Conservation (phyloP, 2,113 vertebrate genomes). For the Ammodytes marinus region DNA sequence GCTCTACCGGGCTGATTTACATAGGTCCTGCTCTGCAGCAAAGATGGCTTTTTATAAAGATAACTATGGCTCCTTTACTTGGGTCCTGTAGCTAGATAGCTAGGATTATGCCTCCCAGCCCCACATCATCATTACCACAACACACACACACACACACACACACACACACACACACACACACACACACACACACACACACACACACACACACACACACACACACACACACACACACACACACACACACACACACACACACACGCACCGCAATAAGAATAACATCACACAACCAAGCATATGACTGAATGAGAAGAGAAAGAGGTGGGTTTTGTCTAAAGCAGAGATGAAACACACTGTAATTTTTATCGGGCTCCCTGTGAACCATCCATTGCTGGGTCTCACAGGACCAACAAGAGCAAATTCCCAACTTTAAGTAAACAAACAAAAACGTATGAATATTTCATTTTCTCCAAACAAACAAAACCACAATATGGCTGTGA, state of each 20-base stretch:
- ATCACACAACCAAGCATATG: constrained; percentile 59
- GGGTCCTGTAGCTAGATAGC: constrained; percentile 39
- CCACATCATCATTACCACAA: constrained; percentile 12
- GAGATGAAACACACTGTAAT: constrained; percentile 54
- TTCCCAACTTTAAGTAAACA: constrained; percentile 71
- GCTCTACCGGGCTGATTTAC: constrained; percentile 69
- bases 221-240: constrained; percentile 33
- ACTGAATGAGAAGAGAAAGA: constrained; percentile 52
- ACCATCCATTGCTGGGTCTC: constrained; percentile 58
- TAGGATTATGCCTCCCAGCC: constrained; percentile 32
- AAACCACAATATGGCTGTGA: constrained; percentile 64
- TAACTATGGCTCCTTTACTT: constrained; percentile 55
- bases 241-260: constrained; percentile 15
- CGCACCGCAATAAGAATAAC: constrained; percentile 22
- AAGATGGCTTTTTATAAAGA: constrained; percentile 68
- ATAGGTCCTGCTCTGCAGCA: constrained; percentile 68
- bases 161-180: constrained; percentile 14
- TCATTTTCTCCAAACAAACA: constrained; percentile 65
- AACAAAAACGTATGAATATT: constrained; percentile 76
- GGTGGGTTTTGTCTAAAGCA: constrained; percentile 46
- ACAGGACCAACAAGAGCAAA: constrained; percentile 43
- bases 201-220: constrained; percentile 25
- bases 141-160: constrained; percentile 19
- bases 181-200: constrained; percentile 14
- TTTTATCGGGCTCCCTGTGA: constrained; percentile 47